A percentile compares a stretch with the other conserved stretches of the same genome.
Evolutionary conservation across 2,113 vertebrate genomes (phyloP).

Genomic region (Lontra canadensis): DNA sequence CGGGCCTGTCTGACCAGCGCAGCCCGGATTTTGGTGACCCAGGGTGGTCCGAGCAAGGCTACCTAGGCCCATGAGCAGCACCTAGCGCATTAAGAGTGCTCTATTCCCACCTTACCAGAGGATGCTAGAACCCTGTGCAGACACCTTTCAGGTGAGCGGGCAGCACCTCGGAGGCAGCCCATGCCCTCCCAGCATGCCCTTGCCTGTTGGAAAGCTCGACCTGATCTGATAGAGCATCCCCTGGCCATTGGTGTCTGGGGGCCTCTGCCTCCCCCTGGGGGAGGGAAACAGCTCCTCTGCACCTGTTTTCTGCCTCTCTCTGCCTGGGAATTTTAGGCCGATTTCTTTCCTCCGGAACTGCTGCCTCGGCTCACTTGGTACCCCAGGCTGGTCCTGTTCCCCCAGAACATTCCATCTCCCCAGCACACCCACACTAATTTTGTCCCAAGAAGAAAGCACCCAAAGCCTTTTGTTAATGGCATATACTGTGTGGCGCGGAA

Average conservation of each 20-base stretch:
- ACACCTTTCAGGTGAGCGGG: rapidly evolving
- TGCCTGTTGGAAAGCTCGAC: not conserved
- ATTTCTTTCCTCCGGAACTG: not conserved
- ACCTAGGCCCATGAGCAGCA: rapidly evolving
- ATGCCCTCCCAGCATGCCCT: not conserved
- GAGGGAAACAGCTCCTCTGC: not conserved
- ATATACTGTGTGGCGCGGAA: rapidly evolving
- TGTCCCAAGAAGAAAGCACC: not conserved
- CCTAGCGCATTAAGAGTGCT: not conserved
- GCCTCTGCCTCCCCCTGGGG: no score
- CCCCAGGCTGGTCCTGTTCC: no score
- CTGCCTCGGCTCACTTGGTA: not conserved
- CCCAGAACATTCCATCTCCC: not conserved
- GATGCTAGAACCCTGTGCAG: rapidly evolving
- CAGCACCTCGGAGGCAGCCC: not conserved
- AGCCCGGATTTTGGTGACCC: not conserved
- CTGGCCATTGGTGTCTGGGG: not conserved
- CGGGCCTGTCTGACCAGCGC: not conserved
- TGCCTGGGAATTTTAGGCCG: not conserved
- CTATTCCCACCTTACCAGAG: rapidly evolving
- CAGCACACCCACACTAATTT: not conserved
- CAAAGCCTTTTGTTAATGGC: not conserved
- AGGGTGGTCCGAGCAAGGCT: not conserved
- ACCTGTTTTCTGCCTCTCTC: not conserved
- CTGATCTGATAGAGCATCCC: rapidly evolving